Conservation (phyloP, 2,113 vertebrate species). For the Cercocebus atys region DNA sequence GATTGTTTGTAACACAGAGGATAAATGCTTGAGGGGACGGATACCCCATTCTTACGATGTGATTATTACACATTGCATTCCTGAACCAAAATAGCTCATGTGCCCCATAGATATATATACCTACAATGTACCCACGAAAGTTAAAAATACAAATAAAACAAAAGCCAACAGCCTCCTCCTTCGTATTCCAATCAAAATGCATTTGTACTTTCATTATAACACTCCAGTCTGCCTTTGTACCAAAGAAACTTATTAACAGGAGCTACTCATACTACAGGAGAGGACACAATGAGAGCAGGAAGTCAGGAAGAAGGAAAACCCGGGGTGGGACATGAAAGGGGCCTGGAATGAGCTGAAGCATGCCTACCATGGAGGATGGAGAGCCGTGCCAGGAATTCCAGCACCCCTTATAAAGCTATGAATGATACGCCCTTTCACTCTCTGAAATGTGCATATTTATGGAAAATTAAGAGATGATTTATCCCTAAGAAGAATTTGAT, state of each 20-base stretch:
- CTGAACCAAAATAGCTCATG: too few species aligned
- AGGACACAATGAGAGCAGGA: fast-evolving
- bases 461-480: not conserved
- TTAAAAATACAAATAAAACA: not conserved
- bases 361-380: fast-evolving
- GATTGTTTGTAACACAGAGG: too few species aligned
- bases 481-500: not conserved
- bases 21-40: too few species aligned
- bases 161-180: not conserved
- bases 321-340: not conserved
- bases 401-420: not conserved
- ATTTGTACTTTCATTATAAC: too few species aligned
- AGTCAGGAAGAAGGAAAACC: not conserved
- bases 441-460: not conserved
- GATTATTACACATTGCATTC: too few species aligned
- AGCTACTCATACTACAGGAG: not conserved
- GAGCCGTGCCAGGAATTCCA: fast-evolving
- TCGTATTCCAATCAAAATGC: not conserved
- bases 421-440: too few species aligned
- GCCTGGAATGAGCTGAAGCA: not conserved
- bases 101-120: too few species aligned
- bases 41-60: too few species aligned
- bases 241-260: not conserved
- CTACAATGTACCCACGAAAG: too few species aligned
- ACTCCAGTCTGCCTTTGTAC: not conserved